Conservation (phyloP, 2,888 invertebrate genomes). For the Drosophila rellima region DNA sequence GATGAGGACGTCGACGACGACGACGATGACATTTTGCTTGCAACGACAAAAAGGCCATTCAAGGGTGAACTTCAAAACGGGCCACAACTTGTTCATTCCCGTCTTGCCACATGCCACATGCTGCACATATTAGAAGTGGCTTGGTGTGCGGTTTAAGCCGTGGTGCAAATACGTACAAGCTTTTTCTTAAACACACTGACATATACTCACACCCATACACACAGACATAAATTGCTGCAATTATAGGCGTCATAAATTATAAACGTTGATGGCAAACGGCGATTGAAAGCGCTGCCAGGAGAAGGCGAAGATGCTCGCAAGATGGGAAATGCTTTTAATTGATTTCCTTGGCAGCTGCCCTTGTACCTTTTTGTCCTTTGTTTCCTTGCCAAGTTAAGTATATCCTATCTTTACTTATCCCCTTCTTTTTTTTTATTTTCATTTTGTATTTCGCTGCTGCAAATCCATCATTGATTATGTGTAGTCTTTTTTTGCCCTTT, state of each 20-base stretch:
- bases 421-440: slow-evolving; percentile 12
- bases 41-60: slow-evolving; percentile 54
- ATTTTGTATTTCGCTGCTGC: slow-evolving; percentile 8
- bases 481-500: slow-evolving; percentile 13
- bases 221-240: slow-evolving; percentile 72
- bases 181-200: slow-evolving; percentile 20
- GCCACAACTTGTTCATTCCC: slow-evolving; percentile 28
- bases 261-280: slow-evolving; percentile 47
- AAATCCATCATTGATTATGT: slow-evolving; percentile 41
- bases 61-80: slow-evolving; percentile 57
- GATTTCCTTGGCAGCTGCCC: slow-evolving; percentile 58
- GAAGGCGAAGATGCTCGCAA: slow-evolving; percentile 8
- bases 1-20: slow-evolving; percentile 21
- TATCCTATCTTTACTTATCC: slow-evolving; percentile 30
- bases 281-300: slow-evolving; percentile 20
- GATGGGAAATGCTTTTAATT: slow-evolving; percentile 71
- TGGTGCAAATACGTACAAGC: slow-evolving; percentile 51
- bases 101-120: slow-evolving; percentile 7
- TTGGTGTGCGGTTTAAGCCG: slow-evolving; percentile 54
- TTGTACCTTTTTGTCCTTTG: slow-evolving; percentile 43
- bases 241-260: slow-evolving; percentile 80
- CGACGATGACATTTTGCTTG: slow-evolving; percentile 61
- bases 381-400: slow-evolving; percentile 39
- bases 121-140: slow-evolving; percentile 38
- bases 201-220: slow-evolving; percentile 11